Base-by-base conservation (phyloP, 92 coral and sea anemone species). In the Desmophyllum pertusum region DNA sequence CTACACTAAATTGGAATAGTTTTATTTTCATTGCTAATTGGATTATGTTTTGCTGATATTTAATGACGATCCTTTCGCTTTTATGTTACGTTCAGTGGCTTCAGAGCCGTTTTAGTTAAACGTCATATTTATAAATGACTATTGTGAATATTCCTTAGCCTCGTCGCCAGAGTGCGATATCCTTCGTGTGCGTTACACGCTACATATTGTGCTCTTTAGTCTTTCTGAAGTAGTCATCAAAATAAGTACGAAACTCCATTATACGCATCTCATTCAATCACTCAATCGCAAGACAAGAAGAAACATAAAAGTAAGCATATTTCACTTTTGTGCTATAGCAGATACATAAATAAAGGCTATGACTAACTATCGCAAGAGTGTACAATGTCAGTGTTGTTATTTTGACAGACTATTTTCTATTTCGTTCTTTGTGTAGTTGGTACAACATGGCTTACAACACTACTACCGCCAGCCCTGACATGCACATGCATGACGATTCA, bases 391-490 rank as follows among this genome's bases (percentile, higher is more conserved):
- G 21, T 53, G 29, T 0, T 27, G 23, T 21, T 55, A 55, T 55
- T 23, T 21, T 55, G 53, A 0, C 21, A 48, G 18, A 4, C 18
- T 48, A 6, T 48, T 48, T 48, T 48, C 0, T 23, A 23, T 67
- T 80, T 67, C 19, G 45, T 35, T 45, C 66, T 31, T 36, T n/a
- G 0, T 45, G 38, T 13, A 42, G 78, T 10, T 67, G 48, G n/a
- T 19, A 42, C 57, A 27, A 30, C 42, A 84, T 7, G 79, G 70
- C 83, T 84, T 38, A 62, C 39, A 85, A 89, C 73, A 77, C 45
- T 39, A 71, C 84, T 17, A 68, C 39, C 41, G 17, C 29, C 15
- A 70, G 11, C 21, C 45, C 79, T 18, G 41, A 43, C 35, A 35
- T 18, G 18, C 61, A 82, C 11, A 57, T 43, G 30, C 75, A 73